These are phyloP conservation scores for Yponomeuta evonymella DNA, from an alignment of 2,888 invertebrate genomes.

Conservation along the genomic window DNA sequence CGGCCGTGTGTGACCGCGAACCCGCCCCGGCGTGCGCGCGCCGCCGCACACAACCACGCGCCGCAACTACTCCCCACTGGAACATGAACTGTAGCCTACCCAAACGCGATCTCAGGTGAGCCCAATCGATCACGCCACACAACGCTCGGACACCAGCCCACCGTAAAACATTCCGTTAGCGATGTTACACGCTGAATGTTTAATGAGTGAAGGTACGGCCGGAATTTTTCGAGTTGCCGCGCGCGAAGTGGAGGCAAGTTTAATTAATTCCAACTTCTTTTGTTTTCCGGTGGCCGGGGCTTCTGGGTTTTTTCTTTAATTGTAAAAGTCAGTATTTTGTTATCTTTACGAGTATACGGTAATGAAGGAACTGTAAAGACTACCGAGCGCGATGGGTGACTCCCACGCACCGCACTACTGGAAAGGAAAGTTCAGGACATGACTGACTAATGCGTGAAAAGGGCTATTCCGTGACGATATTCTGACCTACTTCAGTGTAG, in stretches of 20 bases:
- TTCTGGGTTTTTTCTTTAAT: too few species aligned
- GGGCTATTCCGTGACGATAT: conserved; percentile 20
- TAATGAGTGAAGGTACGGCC: conserved; percentile 15
- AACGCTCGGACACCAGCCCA: not conserved
- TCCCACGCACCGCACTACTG: not conserved
- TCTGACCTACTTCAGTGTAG: conserved; percentile 34
- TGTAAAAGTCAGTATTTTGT: too few species aligned
- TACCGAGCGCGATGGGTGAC: not conserved
- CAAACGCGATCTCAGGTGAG: conserved; percentile 12
- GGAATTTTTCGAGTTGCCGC: conserved; percentile 1
- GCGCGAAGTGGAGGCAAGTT: not conserved
- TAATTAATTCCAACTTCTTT: conserved; percentile 4
- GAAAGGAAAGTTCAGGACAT: not conserved
- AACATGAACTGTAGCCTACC: conserved; percentile 8
- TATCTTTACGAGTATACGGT: too few species aligned
- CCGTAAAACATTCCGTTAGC: conserved; percentile 13
- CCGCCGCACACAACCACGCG: conserved; percentile 17
- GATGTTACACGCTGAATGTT: conserved; percentile 18
- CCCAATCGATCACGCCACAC: conserved; percentile 4
- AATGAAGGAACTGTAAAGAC: too few species aligned
- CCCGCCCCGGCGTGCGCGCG: conserved; percentile 26
- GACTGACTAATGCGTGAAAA: conserved; percentile 12
- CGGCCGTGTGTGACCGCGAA: conserved; percentile 28
- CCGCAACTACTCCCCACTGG: not conserved
- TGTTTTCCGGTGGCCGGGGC: conserved; percentile 1